Evolutionary conservation across 2,113 vertebrate genomes (phyloP).

Genomic region (Nematolebias whitei): DNA sequence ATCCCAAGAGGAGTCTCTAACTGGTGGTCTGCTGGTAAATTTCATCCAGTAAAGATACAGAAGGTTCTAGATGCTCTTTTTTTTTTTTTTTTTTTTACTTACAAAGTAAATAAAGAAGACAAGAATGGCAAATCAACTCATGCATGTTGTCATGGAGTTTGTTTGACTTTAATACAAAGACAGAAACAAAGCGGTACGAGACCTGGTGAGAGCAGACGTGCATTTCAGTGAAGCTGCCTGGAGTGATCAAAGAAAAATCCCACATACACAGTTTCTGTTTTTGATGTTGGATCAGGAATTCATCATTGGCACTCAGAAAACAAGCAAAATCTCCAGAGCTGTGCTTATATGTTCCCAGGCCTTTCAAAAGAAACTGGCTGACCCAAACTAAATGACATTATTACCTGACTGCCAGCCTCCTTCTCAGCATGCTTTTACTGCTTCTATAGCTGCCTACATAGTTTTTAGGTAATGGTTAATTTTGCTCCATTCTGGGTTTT

Average conservation of each 20-base stretch:
- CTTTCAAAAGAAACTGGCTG: slow-evolving; percentile 11
- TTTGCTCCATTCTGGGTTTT: slow-evolving; percentile 44
- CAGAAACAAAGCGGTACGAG: slow-evolving; percentile 39
- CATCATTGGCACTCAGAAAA: slow-evolving; percentile 22
- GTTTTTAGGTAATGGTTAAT: slow-evolving; percentile 47
- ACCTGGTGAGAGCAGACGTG: slow-evolving; percentile 24
- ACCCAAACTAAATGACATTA: slow-evolving; percentile 22
- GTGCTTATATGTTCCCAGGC: slow-evolving; percentile 8
- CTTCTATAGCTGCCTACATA: slow-evolving; percentile 16
- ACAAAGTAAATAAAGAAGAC: too few relatives aligned
- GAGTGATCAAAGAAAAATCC: slow-evolving; percentile 52
- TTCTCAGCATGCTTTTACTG: background rate
- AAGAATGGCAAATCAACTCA: background rate
- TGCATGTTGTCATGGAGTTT: slow-evolving; percentile 5
- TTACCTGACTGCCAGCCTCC: slow-evolving; percentile 3
- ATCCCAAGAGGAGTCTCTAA: slow-evolving; percentile 5
- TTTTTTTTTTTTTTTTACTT: too few relatives aligned
- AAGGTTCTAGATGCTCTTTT: background rate
- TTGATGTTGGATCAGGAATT: slow-evolving; percentile 22
- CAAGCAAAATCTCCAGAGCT: slow-evolving; percentile 3
- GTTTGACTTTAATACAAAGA: slow-evolving; percentile 21
- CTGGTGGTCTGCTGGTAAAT: background rate
- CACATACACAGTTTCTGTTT: slow-evolving; percentile 17
- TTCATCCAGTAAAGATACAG: background rate
- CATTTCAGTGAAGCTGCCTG: slow-evolving; percentile 32